Conservation (phyloP, 2,113 vertebrate species). For the Hemichromis elongatus region DNA sequence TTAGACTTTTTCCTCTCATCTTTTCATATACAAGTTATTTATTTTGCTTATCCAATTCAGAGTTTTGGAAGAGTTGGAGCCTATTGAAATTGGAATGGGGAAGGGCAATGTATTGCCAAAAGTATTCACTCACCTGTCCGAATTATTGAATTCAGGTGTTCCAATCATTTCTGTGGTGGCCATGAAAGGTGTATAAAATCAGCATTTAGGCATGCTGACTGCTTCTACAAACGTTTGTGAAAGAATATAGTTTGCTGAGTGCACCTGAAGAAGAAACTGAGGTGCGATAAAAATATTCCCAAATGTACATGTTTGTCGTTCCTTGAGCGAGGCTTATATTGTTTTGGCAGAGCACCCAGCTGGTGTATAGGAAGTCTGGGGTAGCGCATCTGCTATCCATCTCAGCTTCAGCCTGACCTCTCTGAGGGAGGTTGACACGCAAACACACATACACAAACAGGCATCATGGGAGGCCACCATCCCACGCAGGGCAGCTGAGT, state of each 20-base stretch:
- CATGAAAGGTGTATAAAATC: not conserved
- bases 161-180: rapidly evolving
- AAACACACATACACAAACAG: conserved; percentile 10
- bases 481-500: conserved; percentile 37
- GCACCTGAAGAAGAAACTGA: not conserved
- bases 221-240: rapidly evolving
- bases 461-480: conserved; percentile 33
- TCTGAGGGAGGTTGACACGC: conserved; percentile 28
- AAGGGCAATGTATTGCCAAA: not conserved
- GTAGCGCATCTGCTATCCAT: conserved; percentile 41
- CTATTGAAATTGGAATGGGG: rapidly evolving
- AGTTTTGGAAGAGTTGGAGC: rapidly evolving
- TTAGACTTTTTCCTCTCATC: not conserved
- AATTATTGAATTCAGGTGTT: not conserved
- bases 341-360: conserved; percentile 48
- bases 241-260: not conserved
- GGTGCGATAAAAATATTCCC: not conserved
- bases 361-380: conserved; percentile 29
- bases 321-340: conserved; percentile 24
- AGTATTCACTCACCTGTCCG: not conserved
- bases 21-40: not conserved
- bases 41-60: not conserved
- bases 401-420: conserved; percentile 54
- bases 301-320: not conserved
- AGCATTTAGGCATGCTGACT: not conserved